Conservation (phyloP, 2,113 vertebrate genomes). For the Fulica atra region DNA sequence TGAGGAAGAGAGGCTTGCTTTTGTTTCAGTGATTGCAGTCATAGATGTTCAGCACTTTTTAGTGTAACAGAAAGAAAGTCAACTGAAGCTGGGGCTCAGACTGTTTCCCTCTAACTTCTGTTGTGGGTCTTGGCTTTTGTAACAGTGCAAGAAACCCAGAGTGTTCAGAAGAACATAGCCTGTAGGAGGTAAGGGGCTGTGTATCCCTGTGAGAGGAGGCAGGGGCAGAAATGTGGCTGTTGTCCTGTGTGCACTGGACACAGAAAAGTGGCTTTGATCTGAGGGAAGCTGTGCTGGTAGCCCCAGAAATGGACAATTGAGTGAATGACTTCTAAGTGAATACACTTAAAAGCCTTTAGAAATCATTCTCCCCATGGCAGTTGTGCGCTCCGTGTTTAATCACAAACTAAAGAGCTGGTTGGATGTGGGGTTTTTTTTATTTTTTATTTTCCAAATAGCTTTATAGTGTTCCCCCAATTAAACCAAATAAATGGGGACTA, state of each 20-base stretch:
- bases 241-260: neutral
- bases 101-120: neutral
- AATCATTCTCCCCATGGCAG: neutral
- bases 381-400: neutral
- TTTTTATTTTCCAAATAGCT: neutral
- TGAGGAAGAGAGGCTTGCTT: neutral
- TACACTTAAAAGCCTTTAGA: neutral
- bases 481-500: neutral
- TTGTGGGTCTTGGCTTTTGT: neutral
- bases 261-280: neutral
- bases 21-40: neutral
- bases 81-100: neutral
- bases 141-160: neutral
- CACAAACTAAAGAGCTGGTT: neutral
- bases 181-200: neutral
- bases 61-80: neutral
- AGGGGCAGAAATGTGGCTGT: neutral
- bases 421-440: fast-evolving
- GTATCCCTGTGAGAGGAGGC: neutral
- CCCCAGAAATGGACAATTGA: neutral
- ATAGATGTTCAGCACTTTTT: neutral
- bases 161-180: neutral
- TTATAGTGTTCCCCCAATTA: neutral
- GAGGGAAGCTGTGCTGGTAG: neutral
- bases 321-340: neutral